Conservation (phyloP, 2,888 invertebrate species). For the Pristionchus japonicus region DNA sequence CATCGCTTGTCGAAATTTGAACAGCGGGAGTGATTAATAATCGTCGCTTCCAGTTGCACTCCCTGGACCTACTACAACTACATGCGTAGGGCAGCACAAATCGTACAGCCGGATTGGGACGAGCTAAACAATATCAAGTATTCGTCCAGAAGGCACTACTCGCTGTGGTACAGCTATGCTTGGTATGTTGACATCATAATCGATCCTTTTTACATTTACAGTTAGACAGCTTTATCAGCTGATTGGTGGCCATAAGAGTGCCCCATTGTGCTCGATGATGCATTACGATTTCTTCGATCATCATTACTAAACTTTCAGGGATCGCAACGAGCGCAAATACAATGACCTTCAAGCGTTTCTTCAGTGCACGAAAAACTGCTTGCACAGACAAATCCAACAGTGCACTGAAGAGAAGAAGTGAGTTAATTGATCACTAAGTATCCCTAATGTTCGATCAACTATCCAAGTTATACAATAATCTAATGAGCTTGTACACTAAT, state of each 20-base stretch:
- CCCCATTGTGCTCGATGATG: too few relatives aligned
- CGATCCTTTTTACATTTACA: too few relatives aligned
- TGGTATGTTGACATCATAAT: too few relatives aligned
- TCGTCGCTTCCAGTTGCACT: background rate
- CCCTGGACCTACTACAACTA: background rate
- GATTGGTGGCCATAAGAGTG: too few relatives aligned
- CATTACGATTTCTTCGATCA: too few relatives aligned
- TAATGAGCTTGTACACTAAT: too few relatives aligned
- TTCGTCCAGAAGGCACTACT: too few relatives aligned
- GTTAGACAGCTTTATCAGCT: too few relatives aligned
- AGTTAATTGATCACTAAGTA: background rate
- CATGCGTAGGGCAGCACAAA: background rate
- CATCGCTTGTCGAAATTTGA: too few relatives aligned
- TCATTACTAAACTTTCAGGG: too few relatives aligned
- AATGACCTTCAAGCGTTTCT: background rate
- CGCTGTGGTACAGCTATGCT: background rate
- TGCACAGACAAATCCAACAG: background rate
- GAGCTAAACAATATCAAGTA: background rate
- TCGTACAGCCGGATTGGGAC: background rate
- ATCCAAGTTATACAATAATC: too few relatives aligned
- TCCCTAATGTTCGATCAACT: too few relatives aligned
- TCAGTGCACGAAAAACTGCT: constrained; percentile 41
- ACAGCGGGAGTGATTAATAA: background rate
- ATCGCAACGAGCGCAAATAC: background rate
- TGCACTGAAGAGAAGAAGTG: background rate